These are phyloP conservation scores for Blastomussa wellsi DNA, from an alignment of 92 coral and sea anemone genomes.

Conservation along the genomic window DNA sequence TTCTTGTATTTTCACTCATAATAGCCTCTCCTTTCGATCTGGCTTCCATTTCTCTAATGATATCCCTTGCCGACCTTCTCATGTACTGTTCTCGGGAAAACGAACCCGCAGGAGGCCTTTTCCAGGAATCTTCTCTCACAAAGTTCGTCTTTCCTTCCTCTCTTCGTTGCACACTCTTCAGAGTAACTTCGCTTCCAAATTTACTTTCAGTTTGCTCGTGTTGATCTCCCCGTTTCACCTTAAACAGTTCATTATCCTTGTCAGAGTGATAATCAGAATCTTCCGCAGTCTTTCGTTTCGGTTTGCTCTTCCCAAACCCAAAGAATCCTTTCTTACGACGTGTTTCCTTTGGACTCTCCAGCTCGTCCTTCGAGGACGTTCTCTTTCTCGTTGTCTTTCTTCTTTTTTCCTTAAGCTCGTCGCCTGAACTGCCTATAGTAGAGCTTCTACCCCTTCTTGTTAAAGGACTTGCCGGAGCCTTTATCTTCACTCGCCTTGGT, in stretches of 20 bases:
- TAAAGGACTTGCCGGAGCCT: not conserved
- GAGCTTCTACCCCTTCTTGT: conserved; percentile 17
- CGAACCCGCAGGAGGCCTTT: conserved; percentile 23
- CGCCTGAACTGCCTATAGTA: conserved; percentile 19
- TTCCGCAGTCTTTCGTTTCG: conserved; percentile 1
- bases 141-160: conserved; percentile 1
- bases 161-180: not conserved
- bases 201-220: not conserved
- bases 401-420: conserved; percentile 19
- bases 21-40: conserved; percentile 38
- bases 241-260: conserved; percentile 19
- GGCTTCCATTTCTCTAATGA: conserved; percentile 69
- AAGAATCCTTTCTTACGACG: conserved; percentile 31
- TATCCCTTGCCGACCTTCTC: conserved; percentile 65
- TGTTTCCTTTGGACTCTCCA: not conserved
- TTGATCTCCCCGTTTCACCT: not conserved
- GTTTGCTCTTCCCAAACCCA: conserved; percentile 32
- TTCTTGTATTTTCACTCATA: not conserved
- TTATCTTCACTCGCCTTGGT: not conserved
- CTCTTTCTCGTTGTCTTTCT: conserved; percentile 12
- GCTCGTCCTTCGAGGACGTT: conserved; percentile 7
- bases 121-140: conserved; percentile 10
- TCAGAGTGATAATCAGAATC: conserved; percentile 34
- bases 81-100: conserved; percentile 45
- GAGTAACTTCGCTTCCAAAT: not conserved